These are phyloP conservation scores for Drosophila paranaensis DNA, from an alignment of 2,888 invertebrate species.

Conservation along the genomic window DNA sequence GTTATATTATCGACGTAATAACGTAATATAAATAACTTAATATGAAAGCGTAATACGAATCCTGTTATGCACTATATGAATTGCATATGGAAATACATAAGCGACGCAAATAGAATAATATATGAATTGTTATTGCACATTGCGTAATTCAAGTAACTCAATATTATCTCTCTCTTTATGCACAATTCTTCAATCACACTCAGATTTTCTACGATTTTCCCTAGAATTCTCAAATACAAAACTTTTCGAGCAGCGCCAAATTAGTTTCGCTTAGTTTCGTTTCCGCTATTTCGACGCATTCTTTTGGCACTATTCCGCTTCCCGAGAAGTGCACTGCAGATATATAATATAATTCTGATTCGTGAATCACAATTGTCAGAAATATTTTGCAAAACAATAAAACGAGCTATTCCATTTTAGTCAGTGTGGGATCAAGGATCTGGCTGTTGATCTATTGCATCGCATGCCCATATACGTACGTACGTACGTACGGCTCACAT, in stretches of 20 bases:
- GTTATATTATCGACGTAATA: too few species aligned
- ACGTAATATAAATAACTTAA: too few species aligned
- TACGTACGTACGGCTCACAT: constrained; percentile 7
- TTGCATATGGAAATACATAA: too few species aligned
- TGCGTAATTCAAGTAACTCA: too few species aligned
- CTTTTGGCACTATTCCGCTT: constrained; percentile 42
- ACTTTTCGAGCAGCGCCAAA: constrained; percentile 13
- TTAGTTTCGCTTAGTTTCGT: constrained; percentile 18
- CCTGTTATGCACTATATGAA: too few species aligned
- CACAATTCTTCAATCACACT: too few species aligned
- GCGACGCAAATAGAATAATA: too few species aligned
- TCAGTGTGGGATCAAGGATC: constrained; percentile 25
- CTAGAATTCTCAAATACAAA: neutral
- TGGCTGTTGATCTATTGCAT: neutral
- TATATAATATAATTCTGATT: constrained; percentile 36
- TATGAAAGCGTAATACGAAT: too few species aligned
- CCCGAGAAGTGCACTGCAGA: constrained; percentile 14
- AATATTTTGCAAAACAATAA: constrained; percentile 13
- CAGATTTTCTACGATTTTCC: neutral
- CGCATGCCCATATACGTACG: neutral
- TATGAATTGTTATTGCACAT: too few species aligned
- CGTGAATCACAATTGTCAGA: constrained; percentile 13
- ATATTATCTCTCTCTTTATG: too few species aligned
- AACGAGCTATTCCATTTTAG: constrained; percentile 8
- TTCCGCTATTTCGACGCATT: constrained; percentile 42